These are phyloP conservation scores for Prunella fulvescens DNA, from an alignment of 2,113 vertebrate species.

Conservation along the genomic window DNA sequence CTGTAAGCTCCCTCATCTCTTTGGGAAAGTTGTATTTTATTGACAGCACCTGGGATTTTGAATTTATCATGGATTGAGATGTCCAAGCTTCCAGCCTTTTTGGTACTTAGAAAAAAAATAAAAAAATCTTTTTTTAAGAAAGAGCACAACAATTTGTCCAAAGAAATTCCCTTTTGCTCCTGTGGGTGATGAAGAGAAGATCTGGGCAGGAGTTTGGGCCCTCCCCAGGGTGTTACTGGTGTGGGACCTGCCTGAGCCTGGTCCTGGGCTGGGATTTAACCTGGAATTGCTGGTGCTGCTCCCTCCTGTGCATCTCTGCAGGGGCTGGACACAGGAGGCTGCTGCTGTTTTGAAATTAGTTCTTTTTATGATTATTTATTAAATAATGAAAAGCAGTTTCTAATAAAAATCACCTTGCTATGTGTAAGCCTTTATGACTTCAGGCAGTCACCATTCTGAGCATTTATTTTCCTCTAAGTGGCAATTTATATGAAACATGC, in stretches of 20 bases:
- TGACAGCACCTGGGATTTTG: not conserved
- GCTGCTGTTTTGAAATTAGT: not conserved
- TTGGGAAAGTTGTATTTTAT: rapidly evolving
- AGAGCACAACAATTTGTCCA: rapidly evolving
- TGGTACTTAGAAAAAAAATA: not conserved
- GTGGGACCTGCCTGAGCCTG: not conserved
- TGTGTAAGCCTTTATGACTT: not conserved
- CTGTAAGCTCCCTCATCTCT: not conserved
- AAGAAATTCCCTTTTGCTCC: rapidly evolving
- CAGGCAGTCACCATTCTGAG: not conserved
- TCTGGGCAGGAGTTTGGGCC: not conserved
- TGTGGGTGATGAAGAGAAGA: not conserved
- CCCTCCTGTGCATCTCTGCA: not conserved
- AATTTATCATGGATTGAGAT: rapidly evolving
- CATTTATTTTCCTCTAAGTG: constrained; percentile 18
- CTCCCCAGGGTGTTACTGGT: not conserved
- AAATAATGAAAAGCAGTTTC: constrained; percentile 19
- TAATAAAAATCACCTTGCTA: not conserved
- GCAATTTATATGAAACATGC: not conserved
- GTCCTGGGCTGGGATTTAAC: not conserved
- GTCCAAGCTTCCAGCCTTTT: rapidly evolving
- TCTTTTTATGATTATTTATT: not conserved
- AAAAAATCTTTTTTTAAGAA: too few relatives aligned
- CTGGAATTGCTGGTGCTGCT: not conserved
- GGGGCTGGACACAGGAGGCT: not conserved